phyloP scores from a whole-genome alignment of 1,140 invertebrate genomes.

The Drosophila prosaltans region DNA sequence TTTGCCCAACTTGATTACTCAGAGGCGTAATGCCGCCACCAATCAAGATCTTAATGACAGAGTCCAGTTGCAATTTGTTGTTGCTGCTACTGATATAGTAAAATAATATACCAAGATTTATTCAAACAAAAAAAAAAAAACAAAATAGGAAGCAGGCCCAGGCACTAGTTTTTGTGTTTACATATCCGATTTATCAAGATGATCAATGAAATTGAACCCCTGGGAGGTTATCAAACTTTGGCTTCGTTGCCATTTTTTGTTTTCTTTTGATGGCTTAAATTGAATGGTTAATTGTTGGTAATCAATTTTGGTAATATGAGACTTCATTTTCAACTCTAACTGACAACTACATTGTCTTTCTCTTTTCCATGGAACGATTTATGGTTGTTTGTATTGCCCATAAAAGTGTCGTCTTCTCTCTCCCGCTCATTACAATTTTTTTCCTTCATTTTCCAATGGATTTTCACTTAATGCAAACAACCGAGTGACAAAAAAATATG shows the following conservation, averaged over 20 bases:
- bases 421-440: not conserved
- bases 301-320: conserved; percentile 41
- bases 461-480: conserved; percentile 67
- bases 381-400: conserved; percentile 38
- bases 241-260: conserved; percentile 24
- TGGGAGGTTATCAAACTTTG: conserved; percentile 57
- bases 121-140: conserved; percentile 20
- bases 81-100: conserved; percentile 27
- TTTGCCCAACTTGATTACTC: conserved; percentile 35
- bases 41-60: conserved; percentile 46
- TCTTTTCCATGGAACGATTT: conserved; percentile 40
- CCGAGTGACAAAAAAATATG: conserved; percentile 24
- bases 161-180: conserved; percentile 35
- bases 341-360: conserved; percentile 12
- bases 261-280: conserved; percentile 1
- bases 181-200: conserved; percentile 52
- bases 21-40: conserved; percentile 27
- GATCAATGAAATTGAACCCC: conserved; percentile 55
- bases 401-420: conserved; percentile 42
- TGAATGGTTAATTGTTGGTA: conserved; percentile 26
- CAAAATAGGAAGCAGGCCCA: not conserved
- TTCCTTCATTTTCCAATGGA: conserved; percentile 40
- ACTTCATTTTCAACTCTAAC: conserved; percentile 8
- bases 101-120: conserved; percentile 57
- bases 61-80: conserved; percentile 31